Base-by-base conservation (phyloP, 2,888 invertebrate species). In the Imbricaverruca yamaguchii region DNA sequence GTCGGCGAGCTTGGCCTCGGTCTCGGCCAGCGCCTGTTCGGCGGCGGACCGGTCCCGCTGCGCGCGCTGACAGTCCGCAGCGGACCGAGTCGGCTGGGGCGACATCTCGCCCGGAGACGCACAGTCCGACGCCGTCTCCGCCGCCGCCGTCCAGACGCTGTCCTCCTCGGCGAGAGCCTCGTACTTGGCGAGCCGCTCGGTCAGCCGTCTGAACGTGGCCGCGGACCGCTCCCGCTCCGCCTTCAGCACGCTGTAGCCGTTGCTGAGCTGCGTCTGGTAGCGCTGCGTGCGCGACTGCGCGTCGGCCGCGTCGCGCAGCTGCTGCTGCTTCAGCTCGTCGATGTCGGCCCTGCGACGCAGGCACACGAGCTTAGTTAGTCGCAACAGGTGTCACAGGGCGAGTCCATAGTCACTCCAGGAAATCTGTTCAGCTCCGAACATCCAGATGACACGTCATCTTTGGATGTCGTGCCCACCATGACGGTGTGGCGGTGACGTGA, bases 231-330 rank as follows among this genome's bases (percentile, higher is more conserved):
- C 78, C 59, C 85, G 79, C 65, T 85, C 85, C 10, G 83, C 80
- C 81, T 84, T 83, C 7, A 86, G 81, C 77, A 85, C 85, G 53
- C 83, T 81, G 9, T 74, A 74, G 74, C 74, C 74, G 82, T 84
- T 86, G 79, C 85, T 86, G 63, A 86, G 82, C 80, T 87, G 86
- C 57, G 85, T 86, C 81, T 87, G 85, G 80, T 86, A 85, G 80
- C 86, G 85, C 82, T 87, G 85, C 83, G 87, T 87, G 65, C 86
- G 84, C 57, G 87, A 86, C 82, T 85, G 84, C 9, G 85, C 85
- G 57, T 84, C 83, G 79, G 86, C 85, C 25, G 86, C 81, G 67
- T 85, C 85, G 69, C 85, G 85, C 23, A 85, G 82, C 74, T 85
- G 85, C 65, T 84, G 84, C 83, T 86, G 86, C 83, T 9, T 53